phyloP scores from a whole-genome alignment of 2,113 vertebrate species.

The Athene noctua region DNA sequence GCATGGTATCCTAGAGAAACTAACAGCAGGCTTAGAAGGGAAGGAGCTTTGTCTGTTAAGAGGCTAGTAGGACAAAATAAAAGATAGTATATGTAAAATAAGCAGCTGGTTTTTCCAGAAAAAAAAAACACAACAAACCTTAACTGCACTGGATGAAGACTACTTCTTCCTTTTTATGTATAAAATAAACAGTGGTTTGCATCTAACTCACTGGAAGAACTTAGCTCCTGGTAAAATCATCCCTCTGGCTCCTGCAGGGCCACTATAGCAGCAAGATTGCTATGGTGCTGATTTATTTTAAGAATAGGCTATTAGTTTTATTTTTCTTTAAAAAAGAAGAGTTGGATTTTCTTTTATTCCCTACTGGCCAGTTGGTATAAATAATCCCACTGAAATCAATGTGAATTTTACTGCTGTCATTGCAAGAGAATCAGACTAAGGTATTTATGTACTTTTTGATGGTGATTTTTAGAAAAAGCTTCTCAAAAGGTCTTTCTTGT shows the following conservation, averaged over 20 bases:
- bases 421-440: not conserved
- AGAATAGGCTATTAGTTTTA: not conserved
- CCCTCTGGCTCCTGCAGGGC: not conserved
- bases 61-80: not conserved
- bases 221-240: not conserved
- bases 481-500: conserved; percentile 22
- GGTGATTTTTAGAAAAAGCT: not conserved
- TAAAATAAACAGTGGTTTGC: not conserved
- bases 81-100: not conserved
- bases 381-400: not conserved
- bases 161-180: not conserved
- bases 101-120: not conserved
- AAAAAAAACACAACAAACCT: not conserved
- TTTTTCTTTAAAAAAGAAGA: not conserved
- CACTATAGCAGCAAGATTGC: not conserved
- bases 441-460: not conserved
- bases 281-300: not conserved
- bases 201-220: not conserved
- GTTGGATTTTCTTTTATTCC: not conserved
- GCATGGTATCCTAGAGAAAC: not conserved
- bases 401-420: not conserved
- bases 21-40: not conserved
- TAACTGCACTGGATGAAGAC: not conserved
- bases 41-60: not conserved
- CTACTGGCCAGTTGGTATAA: not conserved